Percentiles rank a stretch among this genome's conserved stretches.
Evolutionary conservation across 2,113 vertebrate genomes (phyloP).

Genomic region (Hipposideros armiger): DNA sequence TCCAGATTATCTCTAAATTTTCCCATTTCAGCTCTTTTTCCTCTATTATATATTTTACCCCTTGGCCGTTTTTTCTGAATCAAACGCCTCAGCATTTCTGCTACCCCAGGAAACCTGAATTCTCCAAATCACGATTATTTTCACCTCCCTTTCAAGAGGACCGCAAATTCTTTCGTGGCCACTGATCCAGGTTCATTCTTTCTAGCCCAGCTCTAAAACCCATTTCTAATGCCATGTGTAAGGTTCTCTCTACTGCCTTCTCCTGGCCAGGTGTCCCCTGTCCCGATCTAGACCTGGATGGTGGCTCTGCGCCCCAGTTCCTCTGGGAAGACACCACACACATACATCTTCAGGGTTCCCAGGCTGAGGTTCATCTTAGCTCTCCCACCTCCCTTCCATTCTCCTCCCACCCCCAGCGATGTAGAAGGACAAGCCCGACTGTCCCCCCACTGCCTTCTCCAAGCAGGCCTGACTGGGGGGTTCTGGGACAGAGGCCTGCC

Average conservation of each 20-base stretch:
- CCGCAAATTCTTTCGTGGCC: not conserved
- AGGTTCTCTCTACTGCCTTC: accelerated
- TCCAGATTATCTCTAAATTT: not conserved
- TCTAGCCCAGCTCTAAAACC: not conserved
- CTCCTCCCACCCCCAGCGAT: accelerated
- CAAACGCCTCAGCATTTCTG: not conserved
- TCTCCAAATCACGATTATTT: not conserved
- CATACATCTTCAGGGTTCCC: accelerated
- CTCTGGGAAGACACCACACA: not conserved
- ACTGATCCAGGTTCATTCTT: not conserved
- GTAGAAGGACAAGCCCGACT: not conserved
- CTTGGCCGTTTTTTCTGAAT: not conserved
- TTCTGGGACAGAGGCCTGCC: not conserved
- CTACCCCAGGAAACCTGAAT: not conserved
- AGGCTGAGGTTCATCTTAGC: not conserved
- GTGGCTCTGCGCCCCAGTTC: not conserved
- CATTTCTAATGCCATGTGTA: accelerated
- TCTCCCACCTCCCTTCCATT: not conserved
- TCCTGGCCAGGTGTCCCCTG: not conserved
- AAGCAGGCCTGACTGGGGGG: not conserved
- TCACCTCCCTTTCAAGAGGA: not conserved
- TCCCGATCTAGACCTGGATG: accelerated
- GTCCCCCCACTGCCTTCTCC: not conserved
- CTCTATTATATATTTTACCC: accelerated
- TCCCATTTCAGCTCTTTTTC: not conserved